Evolutionary conservation across 2,113 vertebrate genomes (phyloP).

Genomic region (Arothron firmamentum): DNA sequence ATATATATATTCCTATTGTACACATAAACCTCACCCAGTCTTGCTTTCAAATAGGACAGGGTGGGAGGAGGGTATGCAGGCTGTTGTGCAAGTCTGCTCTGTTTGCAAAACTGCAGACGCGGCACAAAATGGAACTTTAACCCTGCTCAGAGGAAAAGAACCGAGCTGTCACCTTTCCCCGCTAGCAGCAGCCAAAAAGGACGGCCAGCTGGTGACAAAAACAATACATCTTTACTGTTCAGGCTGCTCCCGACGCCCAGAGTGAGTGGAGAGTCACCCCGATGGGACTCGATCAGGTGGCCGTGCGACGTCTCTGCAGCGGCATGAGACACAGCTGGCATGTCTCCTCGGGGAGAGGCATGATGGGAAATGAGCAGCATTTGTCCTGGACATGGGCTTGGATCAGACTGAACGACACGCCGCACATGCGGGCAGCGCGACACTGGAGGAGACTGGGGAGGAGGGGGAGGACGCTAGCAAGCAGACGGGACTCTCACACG

Average conservation of each 20-base stretch:
- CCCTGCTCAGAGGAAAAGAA: slow-evolving; percentile 24
- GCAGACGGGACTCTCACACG: slow-evolving; percentile 3
- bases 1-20: not conserved
- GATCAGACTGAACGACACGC: slow-evolving; percentile 5
- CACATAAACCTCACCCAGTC: not conserved
- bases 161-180: slow-evolving; percentile 35
- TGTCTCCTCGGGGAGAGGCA: slow-evolving; percentile 12
- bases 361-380: slow-evolving; percentile 28
- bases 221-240: not conserved
- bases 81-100: slow-evolving; percentile 21
- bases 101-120: slow-evolving; percentile 29
- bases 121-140: slow-evolving; percentile 60
- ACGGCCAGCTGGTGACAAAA: slow-evolving; percentile 7
- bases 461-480: slow-evolving; percentile 1
- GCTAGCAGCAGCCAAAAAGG: slow-evolving; percentile 37
- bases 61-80: not conserved
- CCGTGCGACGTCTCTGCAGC: slow-evolving; percentile 16
- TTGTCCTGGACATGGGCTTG: not conserved
- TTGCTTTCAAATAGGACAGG: not conserved
- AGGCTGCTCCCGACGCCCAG: not conserved
- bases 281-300: not conserved
- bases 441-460: not conserved
- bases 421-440: not conserved
- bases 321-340: not conserved
- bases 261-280: not conserved